Evolutionary conservation across 2,797 vertebrate genomes (phyloP).

Genomic region (Cynodonichthys magdalenae): DNA sequence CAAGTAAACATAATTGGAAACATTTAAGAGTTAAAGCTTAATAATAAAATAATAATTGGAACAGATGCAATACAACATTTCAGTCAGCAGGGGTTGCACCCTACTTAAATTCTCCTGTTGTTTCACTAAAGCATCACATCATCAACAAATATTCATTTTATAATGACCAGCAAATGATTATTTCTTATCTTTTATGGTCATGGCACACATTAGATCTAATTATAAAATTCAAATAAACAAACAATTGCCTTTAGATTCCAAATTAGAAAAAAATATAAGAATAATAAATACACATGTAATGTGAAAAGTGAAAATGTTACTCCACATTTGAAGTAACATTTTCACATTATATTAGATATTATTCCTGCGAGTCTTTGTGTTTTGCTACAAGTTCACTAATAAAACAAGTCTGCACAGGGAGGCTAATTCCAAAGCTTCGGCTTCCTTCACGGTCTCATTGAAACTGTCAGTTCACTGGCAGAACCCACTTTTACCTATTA

Average conservation of each 20-base stretch:
- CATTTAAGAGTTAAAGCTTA: neutral
- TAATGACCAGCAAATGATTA: neutral
- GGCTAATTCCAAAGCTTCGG: conserved; percentile 69
- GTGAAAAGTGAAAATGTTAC: neutral
- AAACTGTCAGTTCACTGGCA: conserved; percentile 71
- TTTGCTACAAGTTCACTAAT: conserved; percentile 47
- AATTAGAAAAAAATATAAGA: neutral
- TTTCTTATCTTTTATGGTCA: neutral
- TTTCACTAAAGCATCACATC: too few species aligned
- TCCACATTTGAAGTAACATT: too few species aligned
- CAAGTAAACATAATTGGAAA: neutral
- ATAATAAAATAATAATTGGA: neutral
- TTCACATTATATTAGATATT: too few species aligned
- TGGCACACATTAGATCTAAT: neutral
- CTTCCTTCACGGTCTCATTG: conserved; percentile 44
- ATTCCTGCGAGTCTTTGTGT: conserved; percentile 5
- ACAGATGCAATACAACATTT: conserved; percentile 32
- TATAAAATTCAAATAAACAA: neutral
- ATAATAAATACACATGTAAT: neutral
- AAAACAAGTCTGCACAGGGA: conserved; percentile 71
- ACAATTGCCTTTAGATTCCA: too few species aligned
- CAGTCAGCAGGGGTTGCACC: conserved; percentile 70
- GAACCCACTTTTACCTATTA: conserved; percentile 58
- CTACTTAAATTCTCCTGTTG: conserved; percentile 13
- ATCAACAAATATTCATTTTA: neutral